Base-by-base conservation (phyloP, 2,113 vertebrate genomes). In the Engystomops pustulosus region DNA sequence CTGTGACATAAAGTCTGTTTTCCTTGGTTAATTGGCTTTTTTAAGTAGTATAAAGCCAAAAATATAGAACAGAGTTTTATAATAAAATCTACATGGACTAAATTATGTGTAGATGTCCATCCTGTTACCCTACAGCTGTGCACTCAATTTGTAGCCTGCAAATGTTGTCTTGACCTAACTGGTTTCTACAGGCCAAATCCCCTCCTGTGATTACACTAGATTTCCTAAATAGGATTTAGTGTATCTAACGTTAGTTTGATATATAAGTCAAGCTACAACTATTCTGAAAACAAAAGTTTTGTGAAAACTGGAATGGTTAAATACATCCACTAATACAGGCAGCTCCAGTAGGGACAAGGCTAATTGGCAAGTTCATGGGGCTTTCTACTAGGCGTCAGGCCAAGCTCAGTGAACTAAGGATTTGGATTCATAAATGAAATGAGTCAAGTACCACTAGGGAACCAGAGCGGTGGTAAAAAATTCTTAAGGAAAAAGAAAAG, bases 321-420 rank as follows among this genome's bases (percentile, higher is more conserved):
- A 27, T 3, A 11, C 79, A 69, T 23, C 32, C 41, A 36, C 17
- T 49, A 51, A 67, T 38, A 76, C 20, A 83, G 71, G 47, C 53
- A 62, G 72, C 55, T 67, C 44, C 30, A 76, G 55, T 23, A 83
- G 47, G 81, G 68, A 45, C 81, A 67, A 47, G 55, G 71, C 81
- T 83, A 83, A 83, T 76, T 83, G 81, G 81, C 81, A 83, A 67
- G 81, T 76, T 45, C 41, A 75, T 83, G 81, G 81, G 81, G 55
- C 81, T 83, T 70, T 71, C 65, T 65, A n/a, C 81, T 67, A 45
- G 81, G 81, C 81, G 36, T 23, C 9, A 20, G 60, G 81, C 81
- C 81, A 83, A 83, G 58, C 18, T 34, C 58, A 76, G 58, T 65
- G 58, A 67, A 83, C 49, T 53, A 83, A 65, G 71, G 81, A 83